Conservation (phyloP, 2,888 invertebrate species). For the Linyphia triangularis region DNA sequence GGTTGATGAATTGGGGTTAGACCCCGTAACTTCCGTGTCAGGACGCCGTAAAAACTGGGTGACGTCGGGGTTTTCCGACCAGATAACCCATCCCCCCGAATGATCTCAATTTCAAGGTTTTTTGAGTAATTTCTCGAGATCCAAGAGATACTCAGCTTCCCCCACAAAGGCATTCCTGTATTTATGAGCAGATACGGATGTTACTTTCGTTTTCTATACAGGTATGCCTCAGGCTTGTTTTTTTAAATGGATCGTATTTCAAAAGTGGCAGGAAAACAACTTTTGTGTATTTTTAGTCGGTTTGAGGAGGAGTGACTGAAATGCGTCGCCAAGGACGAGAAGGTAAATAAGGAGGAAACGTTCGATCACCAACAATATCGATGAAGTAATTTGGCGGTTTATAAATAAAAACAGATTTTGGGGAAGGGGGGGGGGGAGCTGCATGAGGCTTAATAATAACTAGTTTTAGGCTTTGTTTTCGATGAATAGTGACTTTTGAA, state of each 20-base stretch:
- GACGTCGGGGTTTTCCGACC: slow-evolving; percentile 8
- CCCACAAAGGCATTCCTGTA: neutral
- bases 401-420: too few species aligned
- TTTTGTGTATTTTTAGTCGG: too few species aligned
- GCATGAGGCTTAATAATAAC: too few species aligned
- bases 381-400: too few species aligned
- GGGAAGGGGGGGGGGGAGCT: too few species aligned
- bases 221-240: neutral
- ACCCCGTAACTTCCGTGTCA: neutral
- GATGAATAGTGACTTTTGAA: too few species aligned
- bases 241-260: neutral
- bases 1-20: slow-evolving; percentile 52
- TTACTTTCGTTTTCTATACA: slow-evolving; percentile 13
- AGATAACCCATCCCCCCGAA: neutral
- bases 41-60: slow-evolving; percentile 35
- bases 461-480: too few species aligned
- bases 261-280: neutral
- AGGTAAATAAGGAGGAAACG: too few species aligned
- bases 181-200: neutral
- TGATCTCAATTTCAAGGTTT: slow-evolving; percentile 34
- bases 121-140: slow-evolving; percentile 17
- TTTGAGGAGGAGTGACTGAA: too few species aligned
- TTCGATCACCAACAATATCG: too few species aligned
- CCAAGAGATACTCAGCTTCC: neutral
- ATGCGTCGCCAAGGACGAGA: too few species aligned